These are phyloP conservation scores for Electrophaes corylata DNA, from an alignment of 2,888 invertebrate genomes.

Conservation along the genomic window DNA sequence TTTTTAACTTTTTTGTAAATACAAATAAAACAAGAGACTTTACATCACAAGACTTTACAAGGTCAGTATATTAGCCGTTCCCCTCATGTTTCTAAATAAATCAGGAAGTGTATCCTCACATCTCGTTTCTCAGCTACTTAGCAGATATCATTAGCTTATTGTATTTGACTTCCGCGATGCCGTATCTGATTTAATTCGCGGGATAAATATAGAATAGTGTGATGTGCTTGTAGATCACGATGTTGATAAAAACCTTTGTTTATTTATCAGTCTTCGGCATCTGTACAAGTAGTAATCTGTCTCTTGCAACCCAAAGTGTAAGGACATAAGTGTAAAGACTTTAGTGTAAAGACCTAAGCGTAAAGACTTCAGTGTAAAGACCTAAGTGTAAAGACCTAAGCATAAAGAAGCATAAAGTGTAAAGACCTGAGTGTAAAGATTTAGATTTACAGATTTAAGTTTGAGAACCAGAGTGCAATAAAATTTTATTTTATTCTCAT, in stretches of 20 bases:
- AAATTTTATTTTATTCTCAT: too few relatives aligned
- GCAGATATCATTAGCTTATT: conserved; percentile 24
- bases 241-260: not conserved
- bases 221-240: not conserved
- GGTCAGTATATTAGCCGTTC: conserved; percentile 10
- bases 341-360: not conserved
- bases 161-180: conserved; percentile 24
- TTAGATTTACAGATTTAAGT: too few relatives aligned
- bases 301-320: not conserved
- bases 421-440: too few relatives aligned
- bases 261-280: not conserved
- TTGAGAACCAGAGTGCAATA: too few relatives aligned
- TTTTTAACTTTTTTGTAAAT: too few relatives aligned
- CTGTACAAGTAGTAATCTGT: not conserved
- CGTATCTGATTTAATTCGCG: conserved; percentile 2
- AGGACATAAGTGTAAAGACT: too few relatives aligned
- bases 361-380: too few relatives aligned
- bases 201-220: conserved; percentile 8
- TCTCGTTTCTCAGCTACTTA: conserved; percentile 22
- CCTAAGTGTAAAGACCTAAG: too few relatives aligned
- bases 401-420: too few relatives aligned
- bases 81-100: conserved; percentile 16
- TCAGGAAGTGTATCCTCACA: conserved; percentile 24
- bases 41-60: not conserved
- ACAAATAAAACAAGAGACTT: too few relatives aligned